Evolutionary conservation across 2,888 invertebrate genomes (phyloP), one percentile per base, ranked within the genome.

Genomic region (Thysanoteuthis rhombus): DNA sequence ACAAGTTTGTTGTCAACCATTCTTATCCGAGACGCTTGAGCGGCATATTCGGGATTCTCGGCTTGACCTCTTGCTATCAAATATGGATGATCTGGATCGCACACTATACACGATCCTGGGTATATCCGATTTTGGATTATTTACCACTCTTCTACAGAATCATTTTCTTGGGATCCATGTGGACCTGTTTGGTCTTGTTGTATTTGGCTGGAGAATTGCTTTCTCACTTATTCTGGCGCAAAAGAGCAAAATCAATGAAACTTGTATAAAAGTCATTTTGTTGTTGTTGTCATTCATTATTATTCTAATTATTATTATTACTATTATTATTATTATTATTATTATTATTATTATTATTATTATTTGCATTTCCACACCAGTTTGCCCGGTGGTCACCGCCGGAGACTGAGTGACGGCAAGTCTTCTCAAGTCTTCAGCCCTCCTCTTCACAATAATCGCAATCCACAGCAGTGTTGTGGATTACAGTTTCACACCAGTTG

Each of bases 71-170:
- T 92, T 92, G 92, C 92, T 92, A 92, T 32, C 92, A 92, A 42
- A 10, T 42, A 25, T 92, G 97, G 97, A 96, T 97, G 39, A 93
- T 96, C 52, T 96, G 96, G 96, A 95, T 97, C 75, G 96, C 96
- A 8, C 96, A 96, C 93, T 94, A 96, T 93, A 96, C 96, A 8
- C 98, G 98, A 91, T 97, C 98, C 95, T 99, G 99, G 99, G 99
- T 99, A 0, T 99, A 99, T 97, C 99, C 99, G 0, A 98, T 99
- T 92, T 97, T 99, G 95, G 98, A 98, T 94, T 98, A 98, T 1
- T 97, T 99, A 92, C 98, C 98, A 96, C 97, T 98, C 96, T 98
- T 98, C 32, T 97, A 98, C 95, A 98, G 98, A 96, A 97, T 98
- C 93, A 97, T 98, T 25, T 99, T 99, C 97, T 98, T 99, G 40